A percentile compares a stretch with the other conserved stretches of the same genome.
Evolutionary conservation across 2,888 invertebrate genomes (phyloP).

Genomic region (Agrochola circellaris): DNA sequence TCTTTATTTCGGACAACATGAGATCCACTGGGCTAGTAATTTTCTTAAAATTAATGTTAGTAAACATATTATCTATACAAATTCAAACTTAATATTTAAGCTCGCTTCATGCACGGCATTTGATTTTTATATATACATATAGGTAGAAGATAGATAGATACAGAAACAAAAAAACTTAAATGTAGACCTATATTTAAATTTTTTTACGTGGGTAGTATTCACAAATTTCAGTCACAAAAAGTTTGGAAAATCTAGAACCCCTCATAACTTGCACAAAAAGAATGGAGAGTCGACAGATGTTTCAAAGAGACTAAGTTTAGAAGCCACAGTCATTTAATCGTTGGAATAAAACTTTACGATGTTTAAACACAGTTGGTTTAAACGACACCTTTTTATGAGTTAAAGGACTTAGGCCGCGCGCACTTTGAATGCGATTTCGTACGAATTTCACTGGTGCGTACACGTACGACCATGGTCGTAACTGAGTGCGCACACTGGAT

Average conservation of each 20-base stretch:
- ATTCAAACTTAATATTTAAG: too few relatives aligned
- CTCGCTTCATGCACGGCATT: too few relatives aligned
- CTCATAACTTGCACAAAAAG: conserved; percentile 31
- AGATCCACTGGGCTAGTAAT: too few relatives aligned
- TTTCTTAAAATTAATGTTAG: too few relatives aligned
- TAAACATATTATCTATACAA: too few relatives aligned
- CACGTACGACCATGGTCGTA: too few relatives aligned
- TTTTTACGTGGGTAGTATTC: neutral
- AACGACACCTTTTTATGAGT: conserved; percentile 49
- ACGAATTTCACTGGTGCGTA: too few relatives aligned
- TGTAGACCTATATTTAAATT: neutral
- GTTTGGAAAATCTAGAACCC: neutral
- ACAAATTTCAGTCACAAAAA: conserved; percentile 5
- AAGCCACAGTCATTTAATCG: conserved; percentile 52
- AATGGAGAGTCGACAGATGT: conserved; percentile 49
- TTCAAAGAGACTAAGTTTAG: conserved; percentile 48
- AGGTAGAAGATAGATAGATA: too few relatives aligned
- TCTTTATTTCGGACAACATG: too few relatives aligned
- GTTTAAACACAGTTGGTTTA: conserved; percentile 54
- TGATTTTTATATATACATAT: too few relatives aligned
- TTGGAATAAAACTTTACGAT: conserved; percentile 58
- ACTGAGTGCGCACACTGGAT: too few relatives aligned
- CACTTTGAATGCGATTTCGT: neutral
- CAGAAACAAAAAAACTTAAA: neutral
- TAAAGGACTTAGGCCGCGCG: conserved; percentile 3